Evolutionary conservation across 2,888 invertebrate genomes (phyloP).

Genomic region (Trissolcus brochymenae): DNA sequence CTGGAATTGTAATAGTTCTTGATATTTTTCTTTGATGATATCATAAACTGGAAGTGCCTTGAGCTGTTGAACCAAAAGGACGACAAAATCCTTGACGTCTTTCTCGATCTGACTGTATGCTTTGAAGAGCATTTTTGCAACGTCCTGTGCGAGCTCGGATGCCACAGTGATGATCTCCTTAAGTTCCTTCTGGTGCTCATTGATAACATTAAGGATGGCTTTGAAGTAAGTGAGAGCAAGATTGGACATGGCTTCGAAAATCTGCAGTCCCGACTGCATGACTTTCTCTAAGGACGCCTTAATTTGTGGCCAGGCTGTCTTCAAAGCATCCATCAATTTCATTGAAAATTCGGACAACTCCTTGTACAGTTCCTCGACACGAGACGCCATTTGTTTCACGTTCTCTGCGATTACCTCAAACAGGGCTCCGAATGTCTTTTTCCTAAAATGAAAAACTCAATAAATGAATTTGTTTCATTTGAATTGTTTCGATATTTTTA

Average conservation of each 20-base stretch:
- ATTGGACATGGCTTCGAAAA: slow-evolving; percentile 76
- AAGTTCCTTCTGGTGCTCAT: slow-evolving; percentile 82
- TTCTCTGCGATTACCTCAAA: slow-evolving; percentile 71
- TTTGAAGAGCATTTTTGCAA: slow-evolving; percentile 71
- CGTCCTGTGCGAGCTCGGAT: slow-evolving; percentile 74
- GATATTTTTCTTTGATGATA: slow-evolving; percentile 76
- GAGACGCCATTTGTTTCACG: slow-evolving; percentile 71
- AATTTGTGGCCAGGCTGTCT: slow-evolving; percentile 67
- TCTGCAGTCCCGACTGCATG: slow-evolving; percentile 75
- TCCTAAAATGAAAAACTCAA: slow-evolving; percentile 65
- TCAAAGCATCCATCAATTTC: slow-evolving; percentile 73
- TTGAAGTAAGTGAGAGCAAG: slow-evolving; percentile 77
- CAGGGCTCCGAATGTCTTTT: slow-evolving; percentile 75
- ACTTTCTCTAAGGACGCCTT: slow-evolving; percentile 74
- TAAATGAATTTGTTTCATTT: too few species aligned
- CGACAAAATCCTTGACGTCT: slow-evolving; percentile 75
- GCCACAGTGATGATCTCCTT: slow-evolving; percentile 79
- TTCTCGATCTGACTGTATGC: slow-evolving; percentile 68
- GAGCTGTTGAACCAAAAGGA: slow-evolving; percentile 77
- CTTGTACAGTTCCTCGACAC: slow-evolving; percentile 71
- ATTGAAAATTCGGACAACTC: slow-evolving; percentile 70
- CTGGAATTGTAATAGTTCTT: slow-evolving; percentile 74
- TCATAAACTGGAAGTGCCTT: slow-evolving; percentile 79
- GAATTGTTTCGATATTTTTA: too few species aligned
- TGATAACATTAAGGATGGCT: slow-evolving; percentile 79